Evolutionary conservation across 1,140 invertebrate genomes (phyloP), one percentile per base, ranked within the genome.

Genomic region (Eufriesea mexicana): DNA sequence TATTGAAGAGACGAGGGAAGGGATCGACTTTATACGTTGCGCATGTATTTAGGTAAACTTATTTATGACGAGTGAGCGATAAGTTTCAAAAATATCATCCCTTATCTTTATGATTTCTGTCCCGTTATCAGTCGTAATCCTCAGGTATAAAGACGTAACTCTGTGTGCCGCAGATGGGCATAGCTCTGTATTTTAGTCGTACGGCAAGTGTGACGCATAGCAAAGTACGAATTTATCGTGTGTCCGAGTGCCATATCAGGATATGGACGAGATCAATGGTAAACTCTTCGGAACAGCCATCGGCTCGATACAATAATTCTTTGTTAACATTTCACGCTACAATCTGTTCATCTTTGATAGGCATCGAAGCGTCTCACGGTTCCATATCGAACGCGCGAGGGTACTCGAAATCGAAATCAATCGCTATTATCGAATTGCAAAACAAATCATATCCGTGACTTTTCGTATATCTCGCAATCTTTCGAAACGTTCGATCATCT

Each of bases 101-200:
- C 47, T 85, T 88, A 88, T 88, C 86, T 88, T 88, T 88, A 88
- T 64, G 83, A 85, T 82, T 79, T 72, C 62, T 59, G 61, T 66
- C 49, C 20, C 61, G 72, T 76, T 61, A 74, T 80, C 72, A 67
- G 62, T 12, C 35, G 71, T 81, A 74, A 81, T 74, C 47, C n/a
- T 35, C 16, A 47, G 70, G 35, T 82, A 82, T 82, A 82, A 76
- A 76, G 79, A 57, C 47, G 35, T 81, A 75, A 82, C 72, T 49
- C 71, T 73, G 57, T 73, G 35, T 55, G 14, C 59, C 42, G 72
- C 62, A 23, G n/a, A 76, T 57, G 47, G 72, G 45, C 20, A 18
- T 35, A 62, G 18, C 42, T 66, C 7, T 23, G 49, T 67, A 35
- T 62, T 81, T 76, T 67, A 76, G 62, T 81, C 45, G 42, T 25